phyloP scores from a whole-genome alignment of 2,888 invertebrate species.

The Morpho achilles region DNA sequence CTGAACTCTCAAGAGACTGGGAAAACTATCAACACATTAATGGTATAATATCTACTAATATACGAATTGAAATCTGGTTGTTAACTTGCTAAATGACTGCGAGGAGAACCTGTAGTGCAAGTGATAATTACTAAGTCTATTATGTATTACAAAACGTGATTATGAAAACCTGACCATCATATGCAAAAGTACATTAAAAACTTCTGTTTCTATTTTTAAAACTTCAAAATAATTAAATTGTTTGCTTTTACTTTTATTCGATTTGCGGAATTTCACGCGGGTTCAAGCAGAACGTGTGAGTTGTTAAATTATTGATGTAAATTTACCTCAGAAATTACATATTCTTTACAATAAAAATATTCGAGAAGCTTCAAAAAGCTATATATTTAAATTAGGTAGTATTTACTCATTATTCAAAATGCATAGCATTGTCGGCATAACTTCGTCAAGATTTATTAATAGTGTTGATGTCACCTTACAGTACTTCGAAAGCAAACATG shows the following conservation, averaged over 20 bases:
- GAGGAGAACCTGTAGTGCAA: neutral
- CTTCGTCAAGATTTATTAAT: conserved; percentile 52
- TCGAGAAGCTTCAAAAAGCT: neutral
- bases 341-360: neutral
- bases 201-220: too few relatives aligned
- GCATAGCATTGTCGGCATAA: conserved; percentile 6
- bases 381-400: neutral
- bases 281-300: neutral
- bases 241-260: neutral
- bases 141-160: neutral
- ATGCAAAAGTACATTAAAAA: too few relatives aligned
- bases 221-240: too few relatives aligned
- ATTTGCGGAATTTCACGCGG: neutral
- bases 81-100: conserved; percentile 6
- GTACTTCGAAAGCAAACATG: conserved; percentile 26
- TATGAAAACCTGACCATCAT: neutral
- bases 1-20: too few relatives aligned
- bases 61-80: neutral
- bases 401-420: neutral
- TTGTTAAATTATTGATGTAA: neutral
- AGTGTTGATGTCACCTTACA: conserved; percentile 59
- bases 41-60: too few relatives aligned
- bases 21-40: too few relatives aligned
- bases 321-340: neutral
- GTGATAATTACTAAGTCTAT: conserved; percentile 3